Percentiles rank a stretch among this genome's conserved stretches.
Evolutionary conservation across 2,888 invertebrate genomes (phyloP).

Genomic region (Clusia tigrina): DNA sequence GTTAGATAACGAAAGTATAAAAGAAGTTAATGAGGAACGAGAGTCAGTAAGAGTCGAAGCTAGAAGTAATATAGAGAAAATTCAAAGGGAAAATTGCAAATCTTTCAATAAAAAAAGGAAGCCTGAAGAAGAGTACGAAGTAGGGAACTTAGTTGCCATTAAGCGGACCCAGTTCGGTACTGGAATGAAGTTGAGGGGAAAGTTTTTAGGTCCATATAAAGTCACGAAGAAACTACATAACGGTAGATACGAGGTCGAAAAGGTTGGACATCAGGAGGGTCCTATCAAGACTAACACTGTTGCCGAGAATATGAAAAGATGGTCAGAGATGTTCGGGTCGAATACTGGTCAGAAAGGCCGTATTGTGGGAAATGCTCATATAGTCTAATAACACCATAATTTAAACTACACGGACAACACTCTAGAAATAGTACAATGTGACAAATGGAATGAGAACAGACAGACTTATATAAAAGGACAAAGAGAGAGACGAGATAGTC

Average conservation of each 20-base stretch:
- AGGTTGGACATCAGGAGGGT: slow-evolving; percentile 17
- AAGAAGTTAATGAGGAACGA: neutral
- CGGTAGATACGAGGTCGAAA: slow-evolving; percentile 16
- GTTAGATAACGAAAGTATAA: neutral
- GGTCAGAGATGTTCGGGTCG: no score
- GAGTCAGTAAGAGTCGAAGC: neutral
- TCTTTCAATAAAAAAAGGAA: neutral
- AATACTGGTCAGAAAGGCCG: no score
- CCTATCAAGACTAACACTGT: slow-evolving; percentile 15
- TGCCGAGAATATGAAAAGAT: slow-evolving; percentile 21
- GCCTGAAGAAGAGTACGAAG: slow-evolving; percentile 6
- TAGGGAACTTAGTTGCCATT: slow-evolving; percentile 21
- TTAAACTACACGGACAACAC: no score
- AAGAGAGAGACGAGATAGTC: no score
- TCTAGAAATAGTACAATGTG: no score
- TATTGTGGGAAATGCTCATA: no score
- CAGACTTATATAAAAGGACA: no score
- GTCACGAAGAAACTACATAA: neutral
- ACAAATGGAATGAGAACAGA: no score
- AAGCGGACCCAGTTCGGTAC: slow-evolving; percentile 22
- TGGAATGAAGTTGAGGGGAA: slow-evolving; percentile 10
- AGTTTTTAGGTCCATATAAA: slow-evolving; percentile 16
- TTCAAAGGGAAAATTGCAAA: slow-evolving; percentile 17
- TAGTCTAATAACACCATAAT: no score
- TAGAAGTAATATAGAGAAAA: slow-evolving; percentile 13